Evolutionary conservation across 2,888 invertebrate species (phyloP).

Genomic region (Steromphala cineraria): DNA sequence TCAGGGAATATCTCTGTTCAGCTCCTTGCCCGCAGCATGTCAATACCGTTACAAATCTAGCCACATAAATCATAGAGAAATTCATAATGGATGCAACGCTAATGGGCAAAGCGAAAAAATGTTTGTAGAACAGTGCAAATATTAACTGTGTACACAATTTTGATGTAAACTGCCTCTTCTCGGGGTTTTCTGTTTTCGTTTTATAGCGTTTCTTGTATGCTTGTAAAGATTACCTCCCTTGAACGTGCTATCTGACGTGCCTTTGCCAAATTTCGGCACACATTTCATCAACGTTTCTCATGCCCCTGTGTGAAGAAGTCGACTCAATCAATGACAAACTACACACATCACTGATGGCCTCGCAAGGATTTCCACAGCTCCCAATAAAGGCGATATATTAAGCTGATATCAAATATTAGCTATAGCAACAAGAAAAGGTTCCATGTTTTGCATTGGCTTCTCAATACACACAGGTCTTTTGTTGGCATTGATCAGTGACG

Average conservation of each 20-base stretch:
- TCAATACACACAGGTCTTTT: neutral
- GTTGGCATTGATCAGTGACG: neutral
- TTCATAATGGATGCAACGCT: conserved; percentile 10
- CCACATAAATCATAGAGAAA: neutral
- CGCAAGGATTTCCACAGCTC: neutral
- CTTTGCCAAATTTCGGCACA: neutral
- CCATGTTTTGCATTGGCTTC: neutral
- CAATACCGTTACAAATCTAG: neutral
- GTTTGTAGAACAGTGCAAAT: conserved; percentile 6
- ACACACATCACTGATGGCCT: neutral
- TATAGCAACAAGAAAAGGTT: neutral
- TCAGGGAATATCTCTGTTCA: too few relatives aligned
- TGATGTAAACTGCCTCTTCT: conserved; percentile 19
- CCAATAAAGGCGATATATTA: conserved; percentile 9
- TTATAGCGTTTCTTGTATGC: conserved; percentile 1
- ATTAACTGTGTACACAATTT: conserved; percentile 16
- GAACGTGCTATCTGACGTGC: neutral
- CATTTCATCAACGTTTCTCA: neutral
- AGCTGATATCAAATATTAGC: conserved; percentile 15
- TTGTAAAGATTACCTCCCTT: neutral
- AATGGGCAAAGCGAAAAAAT: conserved; percentile 16
- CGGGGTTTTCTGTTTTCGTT: conserved; percentile 14
- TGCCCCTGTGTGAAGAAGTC: neutral
- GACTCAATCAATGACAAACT: neutral
- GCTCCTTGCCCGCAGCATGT: neutral